phyloP scores from a whole-genome alignment of 2,797 vertebrate species.

The Bufotes viridis region DNA sequence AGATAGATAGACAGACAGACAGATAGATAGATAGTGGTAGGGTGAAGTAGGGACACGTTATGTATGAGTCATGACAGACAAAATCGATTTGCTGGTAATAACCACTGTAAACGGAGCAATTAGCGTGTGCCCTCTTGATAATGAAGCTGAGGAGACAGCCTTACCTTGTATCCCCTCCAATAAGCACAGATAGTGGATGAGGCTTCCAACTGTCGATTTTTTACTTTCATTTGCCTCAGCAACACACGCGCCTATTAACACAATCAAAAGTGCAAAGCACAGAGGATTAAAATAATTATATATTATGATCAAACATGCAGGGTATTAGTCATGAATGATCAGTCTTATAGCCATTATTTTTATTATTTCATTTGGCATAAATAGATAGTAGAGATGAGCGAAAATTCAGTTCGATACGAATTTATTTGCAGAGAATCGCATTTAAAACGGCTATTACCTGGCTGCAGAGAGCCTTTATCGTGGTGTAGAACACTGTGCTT shows the following conservation, averaged over 20 bases:
- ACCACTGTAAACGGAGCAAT: background rate
- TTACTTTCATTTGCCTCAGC: conserved; percentile 65
- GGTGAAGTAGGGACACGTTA: too few relatives aligned
- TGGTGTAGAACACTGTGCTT: too few relatives aligned
- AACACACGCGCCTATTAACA: conserved; percentile 70
- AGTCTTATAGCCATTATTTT: background rate
- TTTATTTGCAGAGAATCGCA: too few relatives aligned
- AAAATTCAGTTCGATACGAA: too few relatives aligned
- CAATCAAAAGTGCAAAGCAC: conserved; percentile 37
- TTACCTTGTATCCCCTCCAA: conserved; percentile 75
- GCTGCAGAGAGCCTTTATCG: too few relatives aligned
- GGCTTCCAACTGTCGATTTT: conserved; percentile 47
- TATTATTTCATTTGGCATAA: background rate
- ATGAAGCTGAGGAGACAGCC: background rate
- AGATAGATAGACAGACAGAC: too few relatives aligned
- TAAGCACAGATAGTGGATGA: conserved; percentile 67
- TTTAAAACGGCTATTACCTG: too few relatives aligned
- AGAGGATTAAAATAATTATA: background rate
- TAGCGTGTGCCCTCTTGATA: too few relatives aligned
- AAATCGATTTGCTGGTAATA: background rate
- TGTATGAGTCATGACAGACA: background rate
- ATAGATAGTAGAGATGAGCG: too few relatives aligned
- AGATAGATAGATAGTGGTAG: too few relatives aligned
- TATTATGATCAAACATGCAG: background rate
- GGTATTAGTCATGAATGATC: background rate